phyloP scores from a whole-genome alignment of 2,888 invertebrate genomes.

The Lymantria dispar region DNA sequence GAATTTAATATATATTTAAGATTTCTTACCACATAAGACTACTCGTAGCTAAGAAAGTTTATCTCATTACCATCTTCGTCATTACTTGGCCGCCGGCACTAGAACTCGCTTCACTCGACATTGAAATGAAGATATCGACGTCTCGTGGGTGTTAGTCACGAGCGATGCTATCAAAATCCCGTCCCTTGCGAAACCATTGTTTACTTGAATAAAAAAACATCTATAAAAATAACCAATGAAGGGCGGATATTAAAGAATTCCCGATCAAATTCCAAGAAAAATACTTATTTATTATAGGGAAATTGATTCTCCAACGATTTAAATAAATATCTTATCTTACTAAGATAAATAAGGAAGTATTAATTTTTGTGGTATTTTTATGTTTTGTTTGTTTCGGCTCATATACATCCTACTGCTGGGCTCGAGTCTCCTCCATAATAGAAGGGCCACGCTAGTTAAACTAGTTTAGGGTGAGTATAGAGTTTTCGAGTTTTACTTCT shows the following conservation, averaged over 20 bases:
- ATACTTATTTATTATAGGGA: too few species aligned
- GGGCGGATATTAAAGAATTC: background rate
- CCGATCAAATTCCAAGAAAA: too few species aligned
- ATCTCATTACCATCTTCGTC: background rate
- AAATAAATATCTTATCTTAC: too few species aligned
- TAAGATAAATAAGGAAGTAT: too few species aligned
- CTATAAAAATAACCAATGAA: background rate
- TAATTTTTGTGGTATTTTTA: too few species aligned
- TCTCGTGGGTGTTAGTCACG: constrained; percentile 65
- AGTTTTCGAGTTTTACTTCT: too few species aligned
- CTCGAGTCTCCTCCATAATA: too few species aligned
- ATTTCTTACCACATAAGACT: background rate
- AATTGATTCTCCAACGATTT: too few species aligned
- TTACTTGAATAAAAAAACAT: constrained; percentile 19
- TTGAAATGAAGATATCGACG: constrained; percentile 62
- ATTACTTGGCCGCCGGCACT: background rate
- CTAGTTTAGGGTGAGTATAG: too few species aligned
- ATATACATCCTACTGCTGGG: too few species aligned
- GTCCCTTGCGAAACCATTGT: constrained; percentile 31
- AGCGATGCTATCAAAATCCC: constrained; percentile 59
- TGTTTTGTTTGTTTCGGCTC: too few species aligned
- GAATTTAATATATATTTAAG: background rate
- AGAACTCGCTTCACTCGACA: constrained; percentile 14
- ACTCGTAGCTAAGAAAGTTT: background rate
- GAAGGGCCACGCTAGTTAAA: too few species aligned